Evolutionary conservation across 2,888 invertebrate genomes (phyloP).

Genomic region (Phania funesta): DNA sequence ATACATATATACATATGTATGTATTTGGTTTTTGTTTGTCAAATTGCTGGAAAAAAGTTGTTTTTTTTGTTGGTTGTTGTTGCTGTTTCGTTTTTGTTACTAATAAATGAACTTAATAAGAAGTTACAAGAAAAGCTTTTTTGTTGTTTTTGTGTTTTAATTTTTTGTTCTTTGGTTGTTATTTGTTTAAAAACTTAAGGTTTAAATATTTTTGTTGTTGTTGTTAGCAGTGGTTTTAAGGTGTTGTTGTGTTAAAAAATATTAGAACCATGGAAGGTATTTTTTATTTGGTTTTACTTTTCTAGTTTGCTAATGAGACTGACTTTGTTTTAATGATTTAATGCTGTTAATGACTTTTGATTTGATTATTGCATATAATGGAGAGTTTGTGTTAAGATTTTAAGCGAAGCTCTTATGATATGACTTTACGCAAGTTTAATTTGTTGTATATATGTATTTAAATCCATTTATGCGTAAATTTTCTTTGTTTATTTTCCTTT

Average conservation of each 20-base stretch:
- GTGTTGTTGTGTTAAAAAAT: slow-evolving; percentile 47
- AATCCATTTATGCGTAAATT: slow-evolving; percentile 50
- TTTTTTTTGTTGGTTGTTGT: not conserved
- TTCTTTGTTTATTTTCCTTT: not conserved
- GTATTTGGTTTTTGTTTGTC: slow-evolving; percentile 34
- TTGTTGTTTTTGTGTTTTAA: slow-evolving; percentile 12
- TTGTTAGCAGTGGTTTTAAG: slow-evolving; percentile 59
- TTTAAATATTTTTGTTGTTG: slow-evolving; percentile 44
- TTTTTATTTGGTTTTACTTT: slow-evolving; percentile 19
- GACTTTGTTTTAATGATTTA: slow-evolving; percentile 31
- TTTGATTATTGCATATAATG: slow-evolving; percentile 56
- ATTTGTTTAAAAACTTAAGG: slow-evolving; percentile 60
- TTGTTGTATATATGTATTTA: slow-evolving; percentile 2
- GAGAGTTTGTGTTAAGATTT: slow-evolving; percentile 45
- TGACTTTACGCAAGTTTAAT: slow-evolving; percentile 69
- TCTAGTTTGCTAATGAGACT: not conserved
- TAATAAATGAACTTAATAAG: slow-evolving; percentile 52
- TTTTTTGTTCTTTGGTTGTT: slow-evolving; percentile 26
- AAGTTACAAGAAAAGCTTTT: slow-evolving; percentile 58
- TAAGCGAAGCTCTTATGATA: slow-evolving; percentile 77
- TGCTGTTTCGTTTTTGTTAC: slow-evolving; percentile 7
- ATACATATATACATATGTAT: not conserved
- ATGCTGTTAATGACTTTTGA: slow-evolving; percentile 41
- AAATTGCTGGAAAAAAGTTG: slow-evolving; percentile 29
- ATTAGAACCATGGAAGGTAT: slow-evolving; percentile 42